A percentile compares a stretch with the other conserved stretches of the same genome.
Conservation (phyloP, 2,113 vertebrate genomes). For the Cranoglanis bouderius region DNA sequence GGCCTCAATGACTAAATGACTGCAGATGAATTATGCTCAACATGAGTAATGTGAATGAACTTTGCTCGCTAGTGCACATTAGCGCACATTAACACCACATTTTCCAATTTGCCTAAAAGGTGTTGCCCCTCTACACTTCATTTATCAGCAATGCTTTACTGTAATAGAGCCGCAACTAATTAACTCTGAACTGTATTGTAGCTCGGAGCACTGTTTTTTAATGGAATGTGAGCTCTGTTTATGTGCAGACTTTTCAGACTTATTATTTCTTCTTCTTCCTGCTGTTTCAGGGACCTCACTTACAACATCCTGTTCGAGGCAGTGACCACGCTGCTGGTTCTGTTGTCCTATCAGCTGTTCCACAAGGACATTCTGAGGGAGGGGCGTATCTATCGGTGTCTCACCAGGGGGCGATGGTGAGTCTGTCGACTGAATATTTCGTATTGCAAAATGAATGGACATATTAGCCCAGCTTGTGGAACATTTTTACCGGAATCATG, state of each 20-base stretch:
- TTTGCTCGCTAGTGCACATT: not conserved
- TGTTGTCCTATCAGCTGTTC: slow-evolving; percentile 95
- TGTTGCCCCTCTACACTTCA: not conserved
- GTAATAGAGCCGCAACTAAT: not conserved
- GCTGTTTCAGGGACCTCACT: slow-evolving; percentile 85
- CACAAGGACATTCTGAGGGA: slow-evolving; percentile 90
- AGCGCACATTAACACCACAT: not conserved
- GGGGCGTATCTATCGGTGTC: slow-evolving; percentile 83
- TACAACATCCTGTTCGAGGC: slow-evolving; percentile 96
- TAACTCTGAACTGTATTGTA: not conserved
- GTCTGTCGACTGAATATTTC: slow-evolving; percentile 47
- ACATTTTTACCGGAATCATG: no score
- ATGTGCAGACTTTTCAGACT: not conserved
- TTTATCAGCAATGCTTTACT: not conserved
- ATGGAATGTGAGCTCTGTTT: not conserved
- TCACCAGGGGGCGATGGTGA: slow-evolving; percentile 92
- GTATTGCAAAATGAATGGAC: no score
- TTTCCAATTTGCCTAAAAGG: not conserved
- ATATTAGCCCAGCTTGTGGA: no score
- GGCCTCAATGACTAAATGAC: not conserved
- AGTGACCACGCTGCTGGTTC: slow-evolving; percentile 87
- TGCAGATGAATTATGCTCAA: not conserved
- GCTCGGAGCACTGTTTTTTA: not conserved
- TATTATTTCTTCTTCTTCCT: not conserved
- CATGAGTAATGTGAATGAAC: not conserved